Conservation (phyloP, 2,888 invertebrate genomes). For the Yponomeuta cagnagella region DNA sequence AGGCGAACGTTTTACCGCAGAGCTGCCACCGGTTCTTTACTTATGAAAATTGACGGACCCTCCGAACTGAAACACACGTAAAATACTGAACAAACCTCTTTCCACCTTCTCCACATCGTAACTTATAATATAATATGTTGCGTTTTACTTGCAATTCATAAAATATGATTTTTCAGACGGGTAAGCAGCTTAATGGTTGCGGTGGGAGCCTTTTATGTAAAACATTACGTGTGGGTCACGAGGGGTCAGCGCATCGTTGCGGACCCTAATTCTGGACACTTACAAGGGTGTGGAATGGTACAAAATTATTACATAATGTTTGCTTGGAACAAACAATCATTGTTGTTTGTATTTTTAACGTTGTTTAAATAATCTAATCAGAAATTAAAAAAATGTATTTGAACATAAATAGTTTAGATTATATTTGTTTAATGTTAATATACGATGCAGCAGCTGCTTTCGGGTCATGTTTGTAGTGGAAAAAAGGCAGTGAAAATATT, state of each 20-base stretch:
- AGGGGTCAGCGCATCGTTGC: neutral
- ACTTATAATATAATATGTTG: neutral
- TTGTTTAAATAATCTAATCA: neutral
- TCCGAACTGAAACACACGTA: too few relatives aligned
- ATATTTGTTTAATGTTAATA: too few relatives aligned
- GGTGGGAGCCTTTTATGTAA: conserved; percentile 4
- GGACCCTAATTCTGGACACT: neutral
- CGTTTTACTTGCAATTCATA: conserved; percentile 4
- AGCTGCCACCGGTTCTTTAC: too few relatives aligned
- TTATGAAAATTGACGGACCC: too few relatives aligned
- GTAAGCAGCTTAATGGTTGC: conserved; percentile 9
- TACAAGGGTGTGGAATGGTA: neutral
- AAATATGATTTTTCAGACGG: conserved; percentile 12
- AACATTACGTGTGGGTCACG: neutral
- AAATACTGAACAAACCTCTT: too few relatives aligned
- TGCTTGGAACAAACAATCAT: neutral
- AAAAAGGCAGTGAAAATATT: too few relatives aligned
- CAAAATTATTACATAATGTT: neutral
- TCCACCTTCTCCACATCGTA: neutral
- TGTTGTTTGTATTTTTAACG: neutral
- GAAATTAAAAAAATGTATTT: too few relatives aligned
- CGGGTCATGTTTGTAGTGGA: too few relatives aligned
- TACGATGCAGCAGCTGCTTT: too few relatives aligned
- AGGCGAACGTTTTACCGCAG: too few relatives aligned
- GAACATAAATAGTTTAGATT: too few relatives aligned